Conservation (phyloP, 2,113 vertebrate species). For the Lycocorax pyrrhopterus region DNA sequence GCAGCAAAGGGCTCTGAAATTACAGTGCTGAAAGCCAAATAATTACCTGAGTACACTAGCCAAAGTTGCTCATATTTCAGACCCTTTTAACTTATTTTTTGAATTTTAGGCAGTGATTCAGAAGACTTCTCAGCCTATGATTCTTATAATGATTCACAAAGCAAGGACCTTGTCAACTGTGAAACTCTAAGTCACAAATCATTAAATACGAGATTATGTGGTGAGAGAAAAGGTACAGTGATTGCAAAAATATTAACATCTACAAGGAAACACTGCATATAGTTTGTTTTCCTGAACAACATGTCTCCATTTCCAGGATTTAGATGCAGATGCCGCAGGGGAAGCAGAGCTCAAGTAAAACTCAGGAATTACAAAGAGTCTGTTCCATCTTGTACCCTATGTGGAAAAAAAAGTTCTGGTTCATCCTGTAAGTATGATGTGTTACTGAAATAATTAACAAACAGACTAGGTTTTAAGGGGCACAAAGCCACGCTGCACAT, state of each 20-base stretch:
- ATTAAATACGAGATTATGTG: background rate
- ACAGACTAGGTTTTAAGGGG: background rate
- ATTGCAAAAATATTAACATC: background rate
- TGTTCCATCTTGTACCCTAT: background rate
- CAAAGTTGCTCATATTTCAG: background rate
- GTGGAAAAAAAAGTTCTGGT: background rate
- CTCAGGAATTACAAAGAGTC: background rate
- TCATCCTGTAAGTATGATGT: conserved; percentile 35
- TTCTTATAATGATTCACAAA: background rate
- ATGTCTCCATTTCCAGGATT: conserved; percentile 23
- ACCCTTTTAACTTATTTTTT: background rate
- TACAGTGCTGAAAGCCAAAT: background rate
- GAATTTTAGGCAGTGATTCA: conserved; percentile 42
- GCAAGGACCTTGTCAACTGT: background rate
- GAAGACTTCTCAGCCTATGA: conserved; percentile 9
- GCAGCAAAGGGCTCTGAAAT: background rate
- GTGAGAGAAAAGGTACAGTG: conserved; percentile 17
- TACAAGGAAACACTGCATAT: background rate
- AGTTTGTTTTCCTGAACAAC: background rate
- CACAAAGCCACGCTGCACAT: background rate
- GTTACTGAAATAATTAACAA: background rate
- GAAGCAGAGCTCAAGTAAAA: conserved; percentile 3
- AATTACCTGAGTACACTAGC: background rate
- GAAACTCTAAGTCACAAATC: background rate
- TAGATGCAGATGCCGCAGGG: conserved; percentile 12